These are phyloP conservation scores for Scaptomyza parva DNA, from an alignment of 2,888 invertebrate genomes.

Conservation along the genomic window DNA sequence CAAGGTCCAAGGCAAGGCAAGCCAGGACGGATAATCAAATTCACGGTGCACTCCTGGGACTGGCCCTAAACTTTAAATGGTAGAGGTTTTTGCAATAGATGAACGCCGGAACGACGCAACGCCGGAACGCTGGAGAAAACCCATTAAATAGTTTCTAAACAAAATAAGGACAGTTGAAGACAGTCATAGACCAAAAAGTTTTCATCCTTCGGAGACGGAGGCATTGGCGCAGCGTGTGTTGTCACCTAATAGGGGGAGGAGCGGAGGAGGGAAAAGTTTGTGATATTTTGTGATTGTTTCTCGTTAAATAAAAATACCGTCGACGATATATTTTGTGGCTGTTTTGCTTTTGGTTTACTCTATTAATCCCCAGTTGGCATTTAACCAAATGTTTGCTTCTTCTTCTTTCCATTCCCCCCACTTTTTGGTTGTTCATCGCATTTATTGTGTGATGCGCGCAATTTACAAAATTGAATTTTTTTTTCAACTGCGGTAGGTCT, in stretches of 20 bases:
- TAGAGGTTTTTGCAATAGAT: conserved; percentile 34
- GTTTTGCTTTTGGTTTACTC: conserved; percentile 43
- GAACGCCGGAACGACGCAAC: conserved; percentile 37
- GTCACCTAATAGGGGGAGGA: conserved; percentile 53
- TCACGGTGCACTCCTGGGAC: conserved; percentile 56
- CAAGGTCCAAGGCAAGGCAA: too few species aligned
- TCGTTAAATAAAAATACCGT: conserved; percentile 64
- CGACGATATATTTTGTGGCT: conserved; percentile 48
- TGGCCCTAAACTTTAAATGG: conserved; percentile 49
- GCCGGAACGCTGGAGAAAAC: conserved; percentile 45
- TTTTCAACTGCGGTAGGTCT: conserved; percentile 14
- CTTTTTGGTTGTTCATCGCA: conserved; percentile 33
- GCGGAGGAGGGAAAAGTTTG: conserved; percentile 42
- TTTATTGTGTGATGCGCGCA: conserved; percentile 55
- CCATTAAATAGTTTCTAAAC: conserved; percentile 66
- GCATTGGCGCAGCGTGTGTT: conserved; percentile 35
- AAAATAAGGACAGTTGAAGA: conserved; percentile 51
- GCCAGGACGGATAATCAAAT: conserved; percentile 57
- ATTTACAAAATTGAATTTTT: conserved; percentile 69
- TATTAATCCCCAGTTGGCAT: conserved; percentile 68
- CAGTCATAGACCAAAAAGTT: conserved; percentile 29
- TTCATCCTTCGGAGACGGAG: conserved; percentile 7
- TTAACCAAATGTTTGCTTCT: conserved; percentile 58
- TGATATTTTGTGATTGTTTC: conserved; percentile 69
- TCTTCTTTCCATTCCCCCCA: too few species aligned